A percentile compares a stretch with the other conserved stretches of the same genome.
Evolutionary conservation across 2,113 vertebrate genomes (phyloP).

Genomic region (Dendrocopos noguchii): DNA sequence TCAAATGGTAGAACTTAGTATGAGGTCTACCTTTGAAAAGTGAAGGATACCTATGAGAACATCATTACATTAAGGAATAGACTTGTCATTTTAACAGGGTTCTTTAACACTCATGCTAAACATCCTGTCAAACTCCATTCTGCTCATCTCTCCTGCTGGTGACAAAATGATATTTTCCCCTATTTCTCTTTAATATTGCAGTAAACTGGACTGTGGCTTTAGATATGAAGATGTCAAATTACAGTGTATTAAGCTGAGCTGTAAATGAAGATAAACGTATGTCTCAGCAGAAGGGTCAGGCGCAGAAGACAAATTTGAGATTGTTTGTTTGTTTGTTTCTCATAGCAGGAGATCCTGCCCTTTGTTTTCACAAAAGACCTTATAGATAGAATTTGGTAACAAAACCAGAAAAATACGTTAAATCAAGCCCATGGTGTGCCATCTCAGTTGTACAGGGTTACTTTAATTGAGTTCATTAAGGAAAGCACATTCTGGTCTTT

Average conservation of each 20-base stretch:
- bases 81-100: not conserved
- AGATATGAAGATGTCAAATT: constrained; percentile 8
- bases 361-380: not conserved
- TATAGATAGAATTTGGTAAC: not conserved
- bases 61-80: not conserved
- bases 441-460: not conserved
- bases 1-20: not conserved
- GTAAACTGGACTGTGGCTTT: not conserved
- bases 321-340: not conserved
- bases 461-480: not conserved
- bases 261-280: constrained; percentile 17
- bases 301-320: constrained; percentile 1
- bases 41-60: not conserved
- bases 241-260: constrained; percentile 5
- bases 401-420: not conserved
- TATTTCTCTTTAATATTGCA: constrained; percentile 15
- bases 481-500: not conserved
- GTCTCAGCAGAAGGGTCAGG: not conserved
- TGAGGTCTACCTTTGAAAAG: not conserved
- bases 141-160: not conserved
- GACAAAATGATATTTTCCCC: not conserved
- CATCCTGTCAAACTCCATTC: not conserved
- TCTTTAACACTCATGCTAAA: not conserved
- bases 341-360: not conserved
- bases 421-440: not conserved